These are phyloP conservation scores for Psittacula echo DNA, from an alignment of 2,797 vertebrate genomes.

Conservation along the genomic window DNA sequence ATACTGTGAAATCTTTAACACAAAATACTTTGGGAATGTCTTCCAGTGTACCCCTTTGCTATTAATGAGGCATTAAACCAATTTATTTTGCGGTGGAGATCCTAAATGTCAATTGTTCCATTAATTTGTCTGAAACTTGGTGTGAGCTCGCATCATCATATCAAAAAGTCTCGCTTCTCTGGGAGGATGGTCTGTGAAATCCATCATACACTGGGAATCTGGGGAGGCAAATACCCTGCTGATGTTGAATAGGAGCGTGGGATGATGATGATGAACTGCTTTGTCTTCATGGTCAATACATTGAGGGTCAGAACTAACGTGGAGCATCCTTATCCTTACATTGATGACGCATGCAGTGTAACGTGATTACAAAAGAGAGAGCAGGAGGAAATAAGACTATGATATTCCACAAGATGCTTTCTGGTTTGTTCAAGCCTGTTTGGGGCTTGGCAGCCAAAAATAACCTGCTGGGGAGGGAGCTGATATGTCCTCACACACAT, in stretches of 20 bases:
- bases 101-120: not conserved
- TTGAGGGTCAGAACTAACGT: not conserved
- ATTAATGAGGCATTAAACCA: not conserved
- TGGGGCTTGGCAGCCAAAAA: not conserved
- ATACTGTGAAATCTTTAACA: not conserved
- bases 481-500: not conserved
- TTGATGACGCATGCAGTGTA: not conserved
- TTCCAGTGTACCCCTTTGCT: not conserved
- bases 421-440: not conserved
- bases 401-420: not conserved
- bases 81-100: rapidly evolving
- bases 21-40: rapidly evolving
- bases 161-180: not conserved
- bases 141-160: not conserved
- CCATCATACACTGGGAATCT: rapidly evolving
- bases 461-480: not conserved
- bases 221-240: not conserved
- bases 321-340: not conserved
- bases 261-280: not conserved
- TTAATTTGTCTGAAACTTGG: not conserved
- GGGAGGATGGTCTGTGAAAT: not conserved
- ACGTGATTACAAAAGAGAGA: not conserved
- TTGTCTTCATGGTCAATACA: not conserved
- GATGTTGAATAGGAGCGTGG: rapidly evolving
- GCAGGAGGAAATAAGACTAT: not conserved